phyloP scores from a whole-genome alignment of 2,113 vertebrate genomes.

The Pangasianodon hypophthalmus region DNA sequence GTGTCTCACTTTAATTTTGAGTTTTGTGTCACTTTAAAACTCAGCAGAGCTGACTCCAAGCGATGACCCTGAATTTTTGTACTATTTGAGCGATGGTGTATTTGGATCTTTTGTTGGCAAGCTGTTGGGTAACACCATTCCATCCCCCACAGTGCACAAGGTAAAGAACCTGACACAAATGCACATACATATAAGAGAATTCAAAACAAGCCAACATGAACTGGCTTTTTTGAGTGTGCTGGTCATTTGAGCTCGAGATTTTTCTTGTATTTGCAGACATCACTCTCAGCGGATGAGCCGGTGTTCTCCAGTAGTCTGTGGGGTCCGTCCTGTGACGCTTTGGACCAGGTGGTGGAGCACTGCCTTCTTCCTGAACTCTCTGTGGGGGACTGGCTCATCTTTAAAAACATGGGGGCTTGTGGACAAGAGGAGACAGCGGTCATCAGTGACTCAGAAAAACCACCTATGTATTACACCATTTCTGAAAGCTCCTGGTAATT shows the following conservation, averaged over 20 bases:
- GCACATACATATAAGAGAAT: not conserved
- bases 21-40: constrained; percentile 51
- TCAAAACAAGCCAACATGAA: not conserved
- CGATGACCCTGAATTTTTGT: constrained; percentile 84
- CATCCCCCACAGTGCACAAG: constrained; percentile 86
- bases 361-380: constrained; percentile 91
- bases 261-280: constrained; percentile 57
- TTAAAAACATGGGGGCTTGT: constrained; percentile 90
- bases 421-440: constrained; percentile 79
- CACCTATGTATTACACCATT: constrained; percentile 90
- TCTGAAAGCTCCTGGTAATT: constrained; percentile 90
- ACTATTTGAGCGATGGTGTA: constrained; percentile 96
- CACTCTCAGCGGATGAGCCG: constrained; percentile 74
- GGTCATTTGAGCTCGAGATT: not conserved
- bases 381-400: constrained; percentile 95
- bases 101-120: constrained; percentile 95
- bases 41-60: constrained; percentile 77
- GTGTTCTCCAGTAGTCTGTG: constrained; percentile 92
- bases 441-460: constrained; percentile 79
- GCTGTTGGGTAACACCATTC: constrained; percentile 77
- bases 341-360: constrained; percentile 92
- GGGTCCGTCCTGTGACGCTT: constrained; percentile 92
- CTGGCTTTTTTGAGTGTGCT: not conserved
- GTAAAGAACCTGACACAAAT: constrained; percentile 68
- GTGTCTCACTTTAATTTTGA: not conserved